These are phyloP conservation scores for Heliconius melpomene DNA, from an alignment of 1,140 invertebrate species.

Conservation along the genomic window DNA sequence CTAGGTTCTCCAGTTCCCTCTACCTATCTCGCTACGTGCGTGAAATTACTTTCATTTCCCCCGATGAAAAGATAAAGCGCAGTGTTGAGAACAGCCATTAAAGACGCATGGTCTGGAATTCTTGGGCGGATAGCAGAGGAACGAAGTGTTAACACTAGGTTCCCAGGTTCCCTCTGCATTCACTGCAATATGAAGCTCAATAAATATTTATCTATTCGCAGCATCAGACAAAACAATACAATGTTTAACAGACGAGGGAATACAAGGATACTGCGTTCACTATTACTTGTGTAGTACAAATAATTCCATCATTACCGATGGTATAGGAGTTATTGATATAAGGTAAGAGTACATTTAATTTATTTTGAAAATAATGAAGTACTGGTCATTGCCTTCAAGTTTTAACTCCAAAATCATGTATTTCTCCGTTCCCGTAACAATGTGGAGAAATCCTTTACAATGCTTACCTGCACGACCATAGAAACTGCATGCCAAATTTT, in stretches of 20 bases:
- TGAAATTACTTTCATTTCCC: neutral
- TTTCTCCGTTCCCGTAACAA: no score
- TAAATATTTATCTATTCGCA: neutral
- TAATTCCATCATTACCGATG: slow-evolving; percentile 85
- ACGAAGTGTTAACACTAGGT: neutral
- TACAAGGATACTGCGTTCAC: slow-evolving; percentile 59
- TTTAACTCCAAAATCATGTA: no score
- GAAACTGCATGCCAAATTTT: no score
- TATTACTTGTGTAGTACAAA: slow-evolving; percentile 86
- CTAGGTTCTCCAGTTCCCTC: no score
- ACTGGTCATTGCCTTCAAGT: no score
- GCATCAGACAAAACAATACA: slow-evolving; percentile 15
- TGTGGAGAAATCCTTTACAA: no score
- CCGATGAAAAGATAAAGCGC: neutral
- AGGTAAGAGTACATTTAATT: slow-evolving; percentile 45
- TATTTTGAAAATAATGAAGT: no score
- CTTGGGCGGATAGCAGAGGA: neutral
- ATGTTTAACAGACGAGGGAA: slow-evolving; percentile 52
- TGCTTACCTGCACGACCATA: no score
- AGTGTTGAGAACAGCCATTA: no score
- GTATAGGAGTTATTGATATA: slow-evolving; percentile 89
- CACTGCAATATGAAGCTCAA: neutral
- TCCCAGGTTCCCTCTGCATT: neutral
- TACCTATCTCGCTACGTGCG: no score
- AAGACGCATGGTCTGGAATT: neutral